Base-by-base conservation (phyloP, 2,888 invertebrate species). In the Trichopria drosophilae region DNA sequence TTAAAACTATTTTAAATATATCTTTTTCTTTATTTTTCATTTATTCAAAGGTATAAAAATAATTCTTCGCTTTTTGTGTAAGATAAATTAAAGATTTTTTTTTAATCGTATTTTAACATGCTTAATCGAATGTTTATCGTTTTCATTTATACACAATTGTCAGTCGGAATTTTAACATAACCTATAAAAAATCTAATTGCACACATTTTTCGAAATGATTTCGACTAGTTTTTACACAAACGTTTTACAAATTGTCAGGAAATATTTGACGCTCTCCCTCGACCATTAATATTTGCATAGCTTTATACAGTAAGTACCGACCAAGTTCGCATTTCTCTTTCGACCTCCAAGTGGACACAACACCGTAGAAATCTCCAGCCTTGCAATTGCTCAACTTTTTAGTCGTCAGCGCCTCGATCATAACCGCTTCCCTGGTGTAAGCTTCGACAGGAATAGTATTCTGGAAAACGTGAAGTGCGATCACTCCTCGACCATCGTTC, bases 391-490 rank as follows among this genome's bases (percentile, higher is more conserved):
- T 88, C 58, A 95, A 76, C 67, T 88, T 87, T 0, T 80, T 73
- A 4, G 90, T 64, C 1, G 89, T 88, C 6, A 98, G 73, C 0
- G 93, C 91, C 63, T 92, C 91, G 12, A 98, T 94, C 83, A 98
- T 95, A 7, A 91, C 85, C 0, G 96, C 96, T 75, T 98, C 98
- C 56, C 96, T 80, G 0, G 94, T 93, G 61, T 88, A 92, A 0
- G 98, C 97, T 73, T 98, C 98, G 0, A 87, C 90, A 0, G 93
- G 88, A 39, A 92, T 87, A 1, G 89, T 85, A 73, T 94, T 93
- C 65, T 93, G 93, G 72, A 93, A 97, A 34, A 94, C 82, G 64
- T 93, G 92, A 1, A 97, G 78, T 49, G 94, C 93, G 1, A 97
- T 84, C 0, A 98, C 94, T 1, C 97, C 97, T 10, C 82, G 78